phyloP scores from a whole-genome alignment of 2,113 vertebrate genomes.

The Clupea harengus region DNA sequence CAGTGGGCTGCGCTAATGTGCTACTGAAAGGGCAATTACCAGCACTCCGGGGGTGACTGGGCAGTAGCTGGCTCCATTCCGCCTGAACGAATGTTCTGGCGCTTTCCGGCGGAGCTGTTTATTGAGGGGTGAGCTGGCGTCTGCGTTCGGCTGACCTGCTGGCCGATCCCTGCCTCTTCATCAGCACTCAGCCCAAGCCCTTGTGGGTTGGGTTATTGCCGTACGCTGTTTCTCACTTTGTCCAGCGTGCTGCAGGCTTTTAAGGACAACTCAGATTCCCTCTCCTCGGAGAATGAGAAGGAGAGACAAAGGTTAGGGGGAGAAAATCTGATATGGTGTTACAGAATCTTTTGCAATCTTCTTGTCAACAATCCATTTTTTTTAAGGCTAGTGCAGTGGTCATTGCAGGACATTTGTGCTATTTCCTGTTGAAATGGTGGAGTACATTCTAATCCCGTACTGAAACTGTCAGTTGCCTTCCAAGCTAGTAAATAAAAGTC shows the following conservation, averaged over 20 bases:
- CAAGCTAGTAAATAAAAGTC: background rate
- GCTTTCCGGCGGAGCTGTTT: background rate
- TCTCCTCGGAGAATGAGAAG: background rate
- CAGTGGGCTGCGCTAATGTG: slow-evolving; percentile 45
- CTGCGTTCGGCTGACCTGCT: slow-evolving; percentile 11
- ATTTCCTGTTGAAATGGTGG: background rate
- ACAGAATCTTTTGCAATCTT: background rate
- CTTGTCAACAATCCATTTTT: background rate
- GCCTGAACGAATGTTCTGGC: background rate
- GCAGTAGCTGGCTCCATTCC: background rate
- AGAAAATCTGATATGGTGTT: background rate
- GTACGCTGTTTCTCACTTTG: background rate
- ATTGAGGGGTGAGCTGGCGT: background rate
- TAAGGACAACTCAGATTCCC: background rate
- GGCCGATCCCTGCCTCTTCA: background rate
- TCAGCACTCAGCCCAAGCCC: background rate
- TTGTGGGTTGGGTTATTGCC: background rate
- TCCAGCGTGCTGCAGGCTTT: background rate
- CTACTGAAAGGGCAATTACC: slow-evolving; percentile 54
- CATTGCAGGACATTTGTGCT: background rate
- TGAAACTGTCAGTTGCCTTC: background rate
- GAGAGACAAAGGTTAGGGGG: background rate
- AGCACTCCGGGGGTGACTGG: background rate
- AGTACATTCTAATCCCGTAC: background rate
- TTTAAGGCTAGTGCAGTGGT: background rate